A percentile compares a stretch with the other conserved stretches of the same genome.
phyloP scores from a whole-genome alignment of 2,113 vertebrate species.

The Eurystomus gularis region DNA sequence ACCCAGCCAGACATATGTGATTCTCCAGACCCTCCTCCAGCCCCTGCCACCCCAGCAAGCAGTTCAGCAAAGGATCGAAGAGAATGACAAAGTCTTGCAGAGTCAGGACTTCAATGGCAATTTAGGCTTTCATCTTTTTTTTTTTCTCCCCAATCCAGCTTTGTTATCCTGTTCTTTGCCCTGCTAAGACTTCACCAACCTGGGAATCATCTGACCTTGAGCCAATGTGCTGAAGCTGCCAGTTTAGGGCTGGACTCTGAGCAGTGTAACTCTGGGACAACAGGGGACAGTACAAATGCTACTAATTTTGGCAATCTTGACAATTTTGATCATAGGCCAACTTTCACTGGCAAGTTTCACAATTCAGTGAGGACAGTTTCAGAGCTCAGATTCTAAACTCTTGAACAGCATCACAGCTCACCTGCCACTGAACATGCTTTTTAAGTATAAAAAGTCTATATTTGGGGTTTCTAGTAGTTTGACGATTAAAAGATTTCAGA shows the following conservation, averaged over 20 bases:
- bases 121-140: not conserved
- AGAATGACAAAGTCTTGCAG: not conserved
- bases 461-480: not conserved
- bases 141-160: not conserved
- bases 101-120: not conserved
- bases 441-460: not conserved
- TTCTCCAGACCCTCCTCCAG: not conserved
- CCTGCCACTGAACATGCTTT: not conserved
- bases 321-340: not conserved
- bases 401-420: not conserved
- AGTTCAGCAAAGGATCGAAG: not conserved
- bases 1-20: not conserved
- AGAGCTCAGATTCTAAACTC: not conserved
- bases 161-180: not conserved
- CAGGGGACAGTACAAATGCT: not conserved
- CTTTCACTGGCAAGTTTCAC: not conserved
- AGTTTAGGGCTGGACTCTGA: not conserved
- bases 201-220: not conserved
- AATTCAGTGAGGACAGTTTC: not conserved
- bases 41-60: not conserved
- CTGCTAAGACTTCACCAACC: not conserved
- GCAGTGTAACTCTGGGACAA: not conserved
- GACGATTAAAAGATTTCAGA: not conserved
- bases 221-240: not conserved
- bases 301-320: not conserved